Percentiles rank a stretch among this genome's conserved stretches.
These are phyloP conservation scores for Oenanthe melanoleuca DNA, from an alignment of 2,113 vertebrate species.

Conservation along the genomic window DNA sequence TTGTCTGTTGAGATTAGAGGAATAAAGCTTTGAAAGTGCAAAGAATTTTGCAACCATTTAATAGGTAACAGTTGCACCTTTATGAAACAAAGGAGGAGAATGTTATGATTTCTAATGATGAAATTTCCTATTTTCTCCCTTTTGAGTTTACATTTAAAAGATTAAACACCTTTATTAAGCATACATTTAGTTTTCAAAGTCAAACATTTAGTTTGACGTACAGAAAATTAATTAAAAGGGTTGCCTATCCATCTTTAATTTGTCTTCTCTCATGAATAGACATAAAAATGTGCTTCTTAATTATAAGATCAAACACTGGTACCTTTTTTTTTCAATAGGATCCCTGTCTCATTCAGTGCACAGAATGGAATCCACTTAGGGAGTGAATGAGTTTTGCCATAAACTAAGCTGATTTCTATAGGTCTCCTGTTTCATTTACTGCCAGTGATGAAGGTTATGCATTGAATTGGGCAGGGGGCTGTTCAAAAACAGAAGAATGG, in stretches of 20 bases:
- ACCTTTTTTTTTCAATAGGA: neutral
- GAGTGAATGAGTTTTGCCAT: conserved; percentile 13
- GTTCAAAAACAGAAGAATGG: conserved; percentile 31
- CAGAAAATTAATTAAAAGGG: neutral
- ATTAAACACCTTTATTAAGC: neutral
- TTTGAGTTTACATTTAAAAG: neutral
- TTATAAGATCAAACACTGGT: neutral
- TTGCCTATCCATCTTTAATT: neutral
- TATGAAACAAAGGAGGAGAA: neutral
- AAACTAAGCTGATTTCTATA: conserved; percentile 2
- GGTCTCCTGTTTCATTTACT: conserved; percentile 1
- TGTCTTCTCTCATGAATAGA: neutral
- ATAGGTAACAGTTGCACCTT: neutral
- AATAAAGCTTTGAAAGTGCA: neutral
- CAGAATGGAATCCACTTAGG: neutral
- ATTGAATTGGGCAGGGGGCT: conserved; percentile 4
- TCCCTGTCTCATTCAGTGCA: neutral
- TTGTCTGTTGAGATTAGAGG: neutral
- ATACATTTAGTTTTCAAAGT: conserved; percentile 1
- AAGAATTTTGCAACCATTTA: neutral
- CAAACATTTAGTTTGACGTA: neutral
- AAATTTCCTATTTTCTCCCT: neutral
- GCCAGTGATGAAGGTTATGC: conserved; percentile 19
- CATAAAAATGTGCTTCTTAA: neutral
- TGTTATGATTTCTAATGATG: neutral